Evolutionary conservation across 2,797 vertebrate species (phyloP).

Genomic region (Sebastes kiyomatsui): DNA sequence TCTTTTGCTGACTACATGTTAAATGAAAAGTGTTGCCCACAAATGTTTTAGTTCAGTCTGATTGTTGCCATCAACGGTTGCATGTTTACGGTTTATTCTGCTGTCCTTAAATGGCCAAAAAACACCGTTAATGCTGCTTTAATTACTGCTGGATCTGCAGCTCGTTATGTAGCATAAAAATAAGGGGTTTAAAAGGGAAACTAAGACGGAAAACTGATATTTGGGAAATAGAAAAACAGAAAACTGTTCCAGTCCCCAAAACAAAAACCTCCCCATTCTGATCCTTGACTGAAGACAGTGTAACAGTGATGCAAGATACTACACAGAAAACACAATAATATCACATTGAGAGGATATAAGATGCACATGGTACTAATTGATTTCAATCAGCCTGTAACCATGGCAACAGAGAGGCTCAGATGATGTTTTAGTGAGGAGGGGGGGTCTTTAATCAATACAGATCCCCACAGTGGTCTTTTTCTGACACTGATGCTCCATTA

Average conservation of each 20-base stretch:
- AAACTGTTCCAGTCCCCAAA: background rate
- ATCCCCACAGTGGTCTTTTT: constrained; percentile 1
- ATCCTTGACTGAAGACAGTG: background rate
- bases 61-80: background rate
- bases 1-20: background rate
- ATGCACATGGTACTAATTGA: constrained; percentile 9
- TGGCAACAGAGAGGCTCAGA: constrained; percentile 47
- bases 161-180: background rate
- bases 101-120: background rate
- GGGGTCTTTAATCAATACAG: constrained; percentile 50
- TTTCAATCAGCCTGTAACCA: constrained; percentile 40
- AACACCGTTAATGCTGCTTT: background rate
- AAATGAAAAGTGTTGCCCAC: background rate
- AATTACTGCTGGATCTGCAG: background rate
- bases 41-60: background rate
- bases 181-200: background rate
- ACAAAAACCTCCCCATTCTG: background rate
- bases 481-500: constrained; percentile 13
- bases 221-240: background rate
- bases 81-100: background rate
- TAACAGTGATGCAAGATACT: background rate
- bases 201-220: background rate
- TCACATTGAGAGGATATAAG: background rate
- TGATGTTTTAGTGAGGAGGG: constrained; percentile 33
- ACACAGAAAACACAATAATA: background rate